Evolutionary conservation across 2,113 vertebrate species (phyloP), one percentile per base, ranked within the genome.

Genomic region (Ascaphus truei): DNA sequence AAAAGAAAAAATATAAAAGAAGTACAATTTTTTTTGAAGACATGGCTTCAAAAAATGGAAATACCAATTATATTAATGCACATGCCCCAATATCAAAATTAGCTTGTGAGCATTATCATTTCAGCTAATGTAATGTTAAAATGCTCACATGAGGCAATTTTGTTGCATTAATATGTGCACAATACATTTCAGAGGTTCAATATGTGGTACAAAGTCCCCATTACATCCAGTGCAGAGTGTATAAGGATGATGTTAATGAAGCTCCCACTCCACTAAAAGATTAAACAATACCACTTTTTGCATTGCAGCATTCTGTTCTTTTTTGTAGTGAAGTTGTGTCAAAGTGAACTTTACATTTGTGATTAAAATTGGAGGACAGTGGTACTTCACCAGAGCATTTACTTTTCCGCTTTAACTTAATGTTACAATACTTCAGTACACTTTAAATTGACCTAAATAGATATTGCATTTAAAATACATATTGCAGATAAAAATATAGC

Each of bases 341-440:
- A 52, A 39, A 27, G 56, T 50, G 45, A 50, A 52, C 67, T 59
- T 51, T 69, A 69, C 57, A 61, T 69, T 26, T 52, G 57, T 69
- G 57, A 69, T 60, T 45, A 69, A 37, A 52, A 60, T 61, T 61
- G 61, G 67, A 69, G 67, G 67, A 61, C 67, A 69, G 67, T 52
- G 67, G 47, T 57, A 58, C 61, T 52, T 61, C 56, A 50, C 43
- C 37, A 47, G 7, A 43, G 37, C 63, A 45, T 56, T 47, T 47
- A 18, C 53, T 56, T 47, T 59, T 36, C 45, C 31, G 36, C 59
- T 68, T 52, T 59, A 50, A 61, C 15, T 69, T 69, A 69, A 69
- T 69, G 67, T 69, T 69, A 69, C 67, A 69, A 69, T 69, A 69
- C 67, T 69, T 61, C 67, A 69, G 31, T 69, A 57, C 67, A 61